Evolutionary conservation across 2,797 vertebrate genomes (phyloP), one percentile per base, ranked within the genome.

Genomic region (Cichlasoma orientale): DNA sequence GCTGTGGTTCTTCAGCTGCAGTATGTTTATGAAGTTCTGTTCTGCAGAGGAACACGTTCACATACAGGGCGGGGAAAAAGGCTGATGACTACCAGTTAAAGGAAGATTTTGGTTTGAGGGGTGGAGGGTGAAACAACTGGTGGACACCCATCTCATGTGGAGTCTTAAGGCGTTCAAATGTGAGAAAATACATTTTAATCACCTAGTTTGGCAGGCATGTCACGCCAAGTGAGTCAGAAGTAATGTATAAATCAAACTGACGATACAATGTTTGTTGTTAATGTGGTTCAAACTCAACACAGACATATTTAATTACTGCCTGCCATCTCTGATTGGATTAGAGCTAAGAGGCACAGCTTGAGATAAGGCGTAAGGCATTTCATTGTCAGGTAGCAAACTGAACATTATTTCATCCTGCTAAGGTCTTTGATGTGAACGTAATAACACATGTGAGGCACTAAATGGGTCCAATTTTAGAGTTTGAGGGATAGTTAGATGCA

Each of bases 21-120:
- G 61, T 18, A 53, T 72, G 58, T 74, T 82, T 16, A 79, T 74
- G 18, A 82, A 31, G 27, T 58, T 41, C 9, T 71, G 14, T 76
- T 63, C 58, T 58, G 25, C 56, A 68, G 31, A 58, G 63, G 61
- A 82, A 58, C 21, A 59, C 57, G 23, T 19, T 13, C 8, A 55
- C 52, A 63, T 44, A 38, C 1, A 53, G 44, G 44, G 23, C 7
- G 16, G 21, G 19, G 2, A 8, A 11, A n/a, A n/a, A 54, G 3
- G 4, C 13, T 7, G 10, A 16, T 2, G 2, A 44, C 41, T 14
- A 6, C 41, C 14, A 44, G 47, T 18, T 50, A 50, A 47, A 18
- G 6, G 47, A 50, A 7, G 47, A 18, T 47, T 18, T 47, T 18
- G 5, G 44, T 6, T 13, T 41, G 14, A 13, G 23, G 27, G 16